Conservation (phyloP, 2,797 vertebrate genomes). For the Alfaro cultratus region DNA sequence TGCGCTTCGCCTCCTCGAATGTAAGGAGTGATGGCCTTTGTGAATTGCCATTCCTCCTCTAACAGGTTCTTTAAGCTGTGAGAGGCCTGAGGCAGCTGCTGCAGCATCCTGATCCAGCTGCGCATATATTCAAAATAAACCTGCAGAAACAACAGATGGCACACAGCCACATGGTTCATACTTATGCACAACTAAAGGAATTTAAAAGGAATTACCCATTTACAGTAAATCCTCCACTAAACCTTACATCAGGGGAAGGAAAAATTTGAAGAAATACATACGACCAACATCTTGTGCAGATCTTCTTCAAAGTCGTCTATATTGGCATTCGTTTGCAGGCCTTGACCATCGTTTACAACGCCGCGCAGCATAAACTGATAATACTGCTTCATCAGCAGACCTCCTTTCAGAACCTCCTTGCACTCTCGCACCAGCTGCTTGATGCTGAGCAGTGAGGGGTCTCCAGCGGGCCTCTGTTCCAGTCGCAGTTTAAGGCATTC, state of each 20-base stretch:
- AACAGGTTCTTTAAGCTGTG: conserved; percentile 98
- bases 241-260: too few relatives aligned
- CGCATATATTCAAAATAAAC: conserved; percentile 99
- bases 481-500: conserved; percentile 97
- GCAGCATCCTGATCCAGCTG: conserved; percentile 99
- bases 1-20: conserved; percentile 98
- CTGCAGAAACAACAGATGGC: conserved; percentile 68
- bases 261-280: conserved; percentile 60
- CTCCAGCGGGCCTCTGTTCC: conserved; percentile 96
- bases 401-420: conserved; percentile 97
- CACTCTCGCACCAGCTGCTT: conserved; percentile 98
- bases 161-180: not conserved
- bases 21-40: conserved; percentile 98
- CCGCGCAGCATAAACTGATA: conserved; percentile 97
- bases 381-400: conserved; percentile 99
- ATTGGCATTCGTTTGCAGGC: conserved; percentile 88
- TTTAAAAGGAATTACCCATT: not conserved
- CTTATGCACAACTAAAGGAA: not conserved
- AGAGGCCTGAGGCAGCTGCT: conserved; percentile 98
- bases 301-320: conserved; percentile 98
- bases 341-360: conserved; percentile 84
- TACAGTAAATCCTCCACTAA: not conserved
- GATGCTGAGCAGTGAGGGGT: conserved; percentile 96
- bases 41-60: conserved; percentile 99
- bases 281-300: conserved; percentile 97